Evolutionary conservation across 2,113 vertebrate species (phyloP), one percentile per base, ranked within the genome.

Genomic region (Pygoscelis antarcticus): DNA sequence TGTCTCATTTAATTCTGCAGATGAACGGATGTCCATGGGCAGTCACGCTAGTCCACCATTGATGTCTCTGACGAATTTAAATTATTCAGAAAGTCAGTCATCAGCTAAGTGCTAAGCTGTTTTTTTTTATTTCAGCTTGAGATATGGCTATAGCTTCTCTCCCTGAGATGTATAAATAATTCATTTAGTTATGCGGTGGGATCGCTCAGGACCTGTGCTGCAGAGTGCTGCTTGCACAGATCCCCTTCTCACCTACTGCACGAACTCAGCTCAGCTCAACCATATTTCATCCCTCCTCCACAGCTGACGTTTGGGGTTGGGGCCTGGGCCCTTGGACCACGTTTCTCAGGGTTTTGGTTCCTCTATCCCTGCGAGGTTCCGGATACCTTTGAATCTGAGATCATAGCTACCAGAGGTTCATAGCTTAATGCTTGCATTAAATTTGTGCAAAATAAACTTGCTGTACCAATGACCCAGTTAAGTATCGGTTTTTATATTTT

Each of bases 11-110:
- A 8, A 32, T 75, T 51, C 64, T 75, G 54, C 83, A 57, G 80
- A 82, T 30, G 76, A 74, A 49, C 2, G 36, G 68, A 20, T 72
- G 83, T 42, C 83, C 89, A 46, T 49, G 18, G 77, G 76, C 92
- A 90, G 64, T 75, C 84, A 51, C 9, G 1, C 51, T 18, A 64
- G 65, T 84, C 65, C 87, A 57, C 60, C 55, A 18, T 11, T 26
- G 72, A 71, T 71, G 65, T 55, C 76, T 75, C 88, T 60, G 82
- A 42, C 1, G 10, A 70, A 42, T 42, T 61, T 88, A 57, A 94
- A 86, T 92, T 88, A 91, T 91, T 93, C 66, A 94, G 34, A 42
- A 91, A 70, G 49, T 89, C 91, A 79, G 68, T 32, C 82, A 69
- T 18, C 62, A 65, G 66, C 78, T 88, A 80, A 96, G 84, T 88